Evolutionary conservation across 2,797 vertebrate species (phyloP), one percentile per base, ranked within the genome.

Genomic region (Mus minutoides): DNA sequence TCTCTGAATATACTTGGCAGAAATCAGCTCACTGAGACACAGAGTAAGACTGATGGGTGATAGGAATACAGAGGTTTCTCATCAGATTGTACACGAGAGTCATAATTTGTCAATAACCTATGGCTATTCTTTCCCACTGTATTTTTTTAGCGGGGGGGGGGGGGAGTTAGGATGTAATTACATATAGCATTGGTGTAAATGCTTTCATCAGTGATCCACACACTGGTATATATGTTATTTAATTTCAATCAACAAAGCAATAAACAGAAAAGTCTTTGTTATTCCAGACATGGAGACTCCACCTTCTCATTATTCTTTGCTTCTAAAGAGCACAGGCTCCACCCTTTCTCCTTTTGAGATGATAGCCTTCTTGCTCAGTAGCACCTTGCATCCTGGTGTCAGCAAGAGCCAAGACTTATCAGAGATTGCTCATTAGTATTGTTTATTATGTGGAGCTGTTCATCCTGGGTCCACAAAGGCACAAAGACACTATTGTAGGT

Each of bases 271-370:
- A 26, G 22, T 31, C 31, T 7, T 54, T 88, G 37, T 17, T 26
- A 62, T 9, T 0, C 1, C 14, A 9, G 34, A 8, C 6, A 6
- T 0, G 6, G 62, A 43, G 40, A 5, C 29, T 8, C 11, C 21
- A 64, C 31, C 21, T 40, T 29, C 5, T 67, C 21, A 16, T 49
- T 64, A 6, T 10, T 6, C 77, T 58, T 71, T 13, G 17, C 2
- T 34, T 52, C 43, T 85, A 24, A 73, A 43, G 71, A 58, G 71
- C 73, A 46, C 5, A 17, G 52, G 69, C 21, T 46, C 82, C 2
- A 1, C 60, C 58, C 58, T 76, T 31, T 73, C 3, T 37, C 11
- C 6, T 22, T 34, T 19, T 2, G 40, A 24, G 58, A n/a, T 21
- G 29, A 24, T 12, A 52, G 24, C 37, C 69, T 78, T 69, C 6